Conservation (phyloP, 2,888 invertebrate genomes). For the Monochamus alternatus region DNA sequence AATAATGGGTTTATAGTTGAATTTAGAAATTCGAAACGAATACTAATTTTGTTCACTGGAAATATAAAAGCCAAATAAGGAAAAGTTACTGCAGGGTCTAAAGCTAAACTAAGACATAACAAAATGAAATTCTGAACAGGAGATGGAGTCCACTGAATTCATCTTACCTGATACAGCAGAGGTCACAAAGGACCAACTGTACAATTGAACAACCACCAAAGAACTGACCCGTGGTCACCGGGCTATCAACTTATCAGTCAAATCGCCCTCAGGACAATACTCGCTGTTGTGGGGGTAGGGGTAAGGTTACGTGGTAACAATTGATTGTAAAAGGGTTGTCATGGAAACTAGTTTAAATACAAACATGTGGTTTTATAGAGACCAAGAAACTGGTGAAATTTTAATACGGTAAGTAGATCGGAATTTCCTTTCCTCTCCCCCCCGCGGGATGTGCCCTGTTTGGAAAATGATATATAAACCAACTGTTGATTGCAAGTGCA, state of each 20-base stretch:
- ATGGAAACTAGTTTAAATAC: conserved; percentile 67
- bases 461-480: conserved; percentile 28
- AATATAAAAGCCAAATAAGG: too few species aligned
- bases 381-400: conserved; percentile 33
- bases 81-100: background rate
- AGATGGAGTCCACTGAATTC: background rate
- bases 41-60: too few species aligned
- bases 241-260: conserved; percentile 67
- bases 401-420: conserved; percentile 17
- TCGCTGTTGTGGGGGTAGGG: conserved; percentile 63
- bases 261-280: conserved; percentile 65
- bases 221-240: conserved; percentile 68
- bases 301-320: conserved; percentile 68
- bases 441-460: background rate
- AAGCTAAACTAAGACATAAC: background rate
- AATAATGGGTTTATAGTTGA: too few species aligned
- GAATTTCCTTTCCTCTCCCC: conserved; percentile 15
- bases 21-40: too few species aligned
- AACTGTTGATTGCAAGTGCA: conserved; percentile 39
- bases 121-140: too few species aligned
- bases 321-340: conserved; percentile 69
- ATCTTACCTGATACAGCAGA: conserved; percentile 23
- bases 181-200: conserved; percentile 46
- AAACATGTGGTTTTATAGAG: conserved; percentile 60
- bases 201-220: conserved; percentile 62